Base-by-base conservation (phyloP, 2,888 invertebrate species). In the Zygogramma bicolorata region DNA sequence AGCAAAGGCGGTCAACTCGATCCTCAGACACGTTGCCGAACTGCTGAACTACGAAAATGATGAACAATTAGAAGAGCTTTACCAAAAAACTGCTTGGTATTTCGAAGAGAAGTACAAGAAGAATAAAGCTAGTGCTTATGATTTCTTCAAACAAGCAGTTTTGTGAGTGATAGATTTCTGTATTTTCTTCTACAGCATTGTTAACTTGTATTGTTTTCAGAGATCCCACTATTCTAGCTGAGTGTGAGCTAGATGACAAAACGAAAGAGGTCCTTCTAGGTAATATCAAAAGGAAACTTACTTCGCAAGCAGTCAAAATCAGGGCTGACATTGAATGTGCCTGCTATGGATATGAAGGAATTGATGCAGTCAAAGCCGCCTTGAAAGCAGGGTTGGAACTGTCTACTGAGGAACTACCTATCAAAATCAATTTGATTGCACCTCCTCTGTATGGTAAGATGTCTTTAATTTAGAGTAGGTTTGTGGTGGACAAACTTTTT, bases 401-500 rank as follows among this genome's bases (percentile, higher is more conserved):
- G 65, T 97, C 98, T 3, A 97, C 97, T 0, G 94, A 94, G 80
- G 97, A 97, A 80, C 90, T 99, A 88, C 98, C 98, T 0, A 97
- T 99, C 81, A 98, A 97, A 91, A 99, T 99, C 81, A 99, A 99
- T 88, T 90, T 99, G 78, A 99, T 99, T 85, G 99, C 99, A 4
- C 99, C 99, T 34, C 99, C 99, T 66, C 89, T 98, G 80, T 99
- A 98, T 89, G 83, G 83, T 83, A 79, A 76, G 67, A 38, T n/a
- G n/a, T n/a, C n/a, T n/a, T n/a, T n/a, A n/a, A n/a, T n/a, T n/a
- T n/a, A n/a, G n/a, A n/a, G n/a, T n/a, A n/a, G n/a, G n/a, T n/a
- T n/a, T n/a, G n/a, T n/a, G n/a, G n/a, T n/a, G n/a, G n/a, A n/a
- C n/a, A n/a, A n/a, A n/a, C n/a, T n/a, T n/a, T n/a, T n/a, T n/a